phyloP scores from a whole-genome alignment of 2,888 invertebrate species.

The Colletes collaris region DNA sequence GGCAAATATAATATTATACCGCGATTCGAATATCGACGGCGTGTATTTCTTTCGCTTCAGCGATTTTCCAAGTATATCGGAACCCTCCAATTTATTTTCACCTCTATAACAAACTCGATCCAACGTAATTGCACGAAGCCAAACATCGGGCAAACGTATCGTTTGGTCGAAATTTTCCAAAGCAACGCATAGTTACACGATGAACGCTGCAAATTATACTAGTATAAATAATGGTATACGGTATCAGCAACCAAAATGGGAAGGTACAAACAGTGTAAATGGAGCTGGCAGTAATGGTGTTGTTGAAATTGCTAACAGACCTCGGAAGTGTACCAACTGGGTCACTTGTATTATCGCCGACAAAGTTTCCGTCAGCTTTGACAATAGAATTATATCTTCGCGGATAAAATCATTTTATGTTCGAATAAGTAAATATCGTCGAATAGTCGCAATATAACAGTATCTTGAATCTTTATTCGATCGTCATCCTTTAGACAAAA shows the following conservation, averaged over 20 bases:
- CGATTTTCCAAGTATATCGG: no score
- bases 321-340: background rate
- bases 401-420: no score
- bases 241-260: background rate
- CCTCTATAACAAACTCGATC: background rate
- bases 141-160: background rate
- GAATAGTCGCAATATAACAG: no score
- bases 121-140: background rate
- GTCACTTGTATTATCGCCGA: background rate
- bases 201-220: constrained; percentile 8
- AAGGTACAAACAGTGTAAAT: background rate
- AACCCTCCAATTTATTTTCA: no score
- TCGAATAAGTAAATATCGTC: no score
- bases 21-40: no score
- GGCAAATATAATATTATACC: no score
- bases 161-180: background rate
- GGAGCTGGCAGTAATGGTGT: background rate
- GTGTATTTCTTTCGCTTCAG: no score
- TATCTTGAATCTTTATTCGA: no score
- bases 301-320: background rate
- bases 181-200: background rate
- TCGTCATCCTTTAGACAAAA: no score
- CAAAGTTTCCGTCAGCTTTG: background rate
- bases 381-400: no score
- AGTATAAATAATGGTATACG: constrained; percentile 6